phyloP scores from a whole-genome alignment of 2,797 vertebrate species.

The Neosilurus mollespiculum region DNA sequence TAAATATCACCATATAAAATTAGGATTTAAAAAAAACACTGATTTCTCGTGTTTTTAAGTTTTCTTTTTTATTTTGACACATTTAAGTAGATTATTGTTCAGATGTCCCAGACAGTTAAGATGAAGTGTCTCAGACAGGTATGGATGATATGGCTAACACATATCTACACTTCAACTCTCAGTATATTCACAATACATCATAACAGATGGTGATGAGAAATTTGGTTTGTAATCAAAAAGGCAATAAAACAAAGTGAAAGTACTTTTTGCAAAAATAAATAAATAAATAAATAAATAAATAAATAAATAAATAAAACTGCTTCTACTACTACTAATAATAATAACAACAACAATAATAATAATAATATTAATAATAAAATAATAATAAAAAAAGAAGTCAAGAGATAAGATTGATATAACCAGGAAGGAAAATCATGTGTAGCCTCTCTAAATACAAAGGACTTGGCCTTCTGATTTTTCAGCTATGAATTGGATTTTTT shows the following conservation, averaged over 20 bases:
- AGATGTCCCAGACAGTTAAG: not conserved
- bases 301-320: too few species aligned
- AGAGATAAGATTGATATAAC: not conserved
- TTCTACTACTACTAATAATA: too few species aligned
- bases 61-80: not conserved
- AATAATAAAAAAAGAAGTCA: not conserved
- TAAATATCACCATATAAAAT: not conserved
- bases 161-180: not conserved
- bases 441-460: not conserved
- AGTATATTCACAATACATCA: not conserved
- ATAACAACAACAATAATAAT: too few species aligned
- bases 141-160: not conserved
- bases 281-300: too few species aligned
- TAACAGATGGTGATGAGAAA: not conserved
- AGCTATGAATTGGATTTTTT: not conserved
- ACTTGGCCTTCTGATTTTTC: not conserved
- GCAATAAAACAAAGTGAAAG: not conserved
- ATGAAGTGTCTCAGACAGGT: not conserved
- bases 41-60: not conserved
- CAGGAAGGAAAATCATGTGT: not conserved
- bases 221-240: not conserved
- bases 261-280: not conserved
- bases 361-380: too few species aligned
- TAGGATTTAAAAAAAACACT: not conserved
- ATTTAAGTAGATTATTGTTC: not conserved